These are phyloP conservation scores for Ennomos fuscantarius DNA, from an alignment of 2,888 invertebrate genomes.

Conservation along the genomic window DNA sequence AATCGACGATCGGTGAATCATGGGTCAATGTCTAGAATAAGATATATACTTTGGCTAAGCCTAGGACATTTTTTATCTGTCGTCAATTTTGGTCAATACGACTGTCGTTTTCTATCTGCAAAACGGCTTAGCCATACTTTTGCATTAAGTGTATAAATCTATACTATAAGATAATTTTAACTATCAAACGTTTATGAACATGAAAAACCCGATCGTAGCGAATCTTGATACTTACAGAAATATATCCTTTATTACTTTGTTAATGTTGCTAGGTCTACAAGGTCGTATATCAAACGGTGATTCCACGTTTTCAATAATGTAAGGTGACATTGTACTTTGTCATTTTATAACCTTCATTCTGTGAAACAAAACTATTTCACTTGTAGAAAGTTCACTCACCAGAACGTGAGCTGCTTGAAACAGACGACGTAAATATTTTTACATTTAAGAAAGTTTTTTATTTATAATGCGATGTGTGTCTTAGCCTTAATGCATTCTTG, in stretches of 20 bases:
- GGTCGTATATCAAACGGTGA: conserved; percentile 14
- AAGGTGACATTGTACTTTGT: conserved; percentile 14
- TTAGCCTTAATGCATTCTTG: conserved; percentile 14
- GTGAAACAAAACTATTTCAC: not conserved
- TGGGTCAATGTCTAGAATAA: conserved; percentile 8
- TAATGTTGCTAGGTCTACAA: conserved; percentile 13
- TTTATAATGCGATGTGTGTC: conserved; percentile 8
- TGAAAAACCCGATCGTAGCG: not conserved
- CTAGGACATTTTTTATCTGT: not conserved
- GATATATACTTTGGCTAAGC: conserved; percentile 14
- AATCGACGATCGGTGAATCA: conserved; percentile 24
- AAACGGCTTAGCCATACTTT: not conserved
- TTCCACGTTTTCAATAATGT: conserved; percentile 9
- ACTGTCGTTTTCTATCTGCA: not conserved
- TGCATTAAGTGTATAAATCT: not conserved
- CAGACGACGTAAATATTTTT: not conserved
- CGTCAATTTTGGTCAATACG: not conserved
- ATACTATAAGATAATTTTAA: no score
- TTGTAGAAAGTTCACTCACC: not conserved
- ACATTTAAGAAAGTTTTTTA: conserved; percentile 6
- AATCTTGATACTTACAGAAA: not conserved
- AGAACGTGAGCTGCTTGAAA: not conserved
- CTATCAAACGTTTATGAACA: no score
- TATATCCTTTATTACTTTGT: conserved; percentile 6
- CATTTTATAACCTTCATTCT: conserved; percentile 11